phyloP scores from a whole-genome alignment of 2,888 invertebrate species.

The Microchrysa polita region DNA sequence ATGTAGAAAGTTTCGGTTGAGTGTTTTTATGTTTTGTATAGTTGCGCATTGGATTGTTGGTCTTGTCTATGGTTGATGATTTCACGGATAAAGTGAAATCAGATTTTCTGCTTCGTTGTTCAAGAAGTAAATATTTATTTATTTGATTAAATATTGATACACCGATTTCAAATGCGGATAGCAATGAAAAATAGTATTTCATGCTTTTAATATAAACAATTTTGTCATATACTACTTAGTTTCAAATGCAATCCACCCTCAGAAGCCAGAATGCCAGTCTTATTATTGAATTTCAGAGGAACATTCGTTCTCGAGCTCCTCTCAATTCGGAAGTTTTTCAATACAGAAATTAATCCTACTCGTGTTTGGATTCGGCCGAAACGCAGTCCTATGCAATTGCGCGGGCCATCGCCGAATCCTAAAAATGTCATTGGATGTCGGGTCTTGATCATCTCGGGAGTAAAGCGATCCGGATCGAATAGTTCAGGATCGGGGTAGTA shows the following conservation, averaged over 20 bases:
- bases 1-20: background rate
- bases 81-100: no score
- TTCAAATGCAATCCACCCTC: slow-evolving; percentile 5
- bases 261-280: background rate
- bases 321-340: background rate
- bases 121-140: no score
- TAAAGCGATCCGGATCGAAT: background rate
- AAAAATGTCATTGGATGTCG: background rate
- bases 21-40: no score
- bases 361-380: background rate
- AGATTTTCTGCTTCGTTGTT: no score
- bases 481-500: background rate
- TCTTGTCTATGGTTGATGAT: no score
- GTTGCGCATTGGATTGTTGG: no score
- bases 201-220: background rate
- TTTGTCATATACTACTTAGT: background rate
- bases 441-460: background rate
- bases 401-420: background rate
- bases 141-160: no score
- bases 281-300: background rate
- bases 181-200: no score
- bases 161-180: no score
- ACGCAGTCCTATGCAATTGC: background rate
- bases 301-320: background rate
- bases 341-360: background rate